phyloP scores from a whole-genome alignment of 2,113 vertebrate genomes.

The Emydocephalus ijimae region DNA sequence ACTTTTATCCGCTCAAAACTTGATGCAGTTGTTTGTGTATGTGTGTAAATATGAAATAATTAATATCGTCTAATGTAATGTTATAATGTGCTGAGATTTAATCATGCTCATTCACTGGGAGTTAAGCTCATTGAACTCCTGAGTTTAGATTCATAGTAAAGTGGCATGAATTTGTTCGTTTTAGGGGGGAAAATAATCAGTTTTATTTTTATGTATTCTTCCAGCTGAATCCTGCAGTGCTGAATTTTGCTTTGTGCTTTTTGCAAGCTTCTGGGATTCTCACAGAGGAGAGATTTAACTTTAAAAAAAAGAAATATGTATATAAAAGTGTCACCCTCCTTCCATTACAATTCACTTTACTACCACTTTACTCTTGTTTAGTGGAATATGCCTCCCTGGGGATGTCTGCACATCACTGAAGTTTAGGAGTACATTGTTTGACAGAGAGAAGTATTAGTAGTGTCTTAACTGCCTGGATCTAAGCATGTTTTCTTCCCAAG shows the following conservation, averaged over 20 bases:
- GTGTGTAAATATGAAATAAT: background rate
- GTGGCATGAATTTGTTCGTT: background rate
- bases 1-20: conserved; percentile 42
- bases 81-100: background rate
- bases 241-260: conserved; percentile 28
- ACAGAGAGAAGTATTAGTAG: background rate
- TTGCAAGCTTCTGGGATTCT: conserved; percentile 1
- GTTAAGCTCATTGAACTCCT: background rate
- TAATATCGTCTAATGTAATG: background rate
- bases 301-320: conserved; percentile 1
- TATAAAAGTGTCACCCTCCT: conserved; percentile 7
- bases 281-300: background rate
- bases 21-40: conserved; percentile 12
- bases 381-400: background rate
- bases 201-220: conserved; percentile 1
- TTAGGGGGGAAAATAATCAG: background rate
- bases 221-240: background rate
- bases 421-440: background rate
- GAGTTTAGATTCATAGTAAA: background rate
- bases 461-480: no score
- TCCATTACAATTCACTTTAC: background rate
- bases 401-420: conserved; percentile 7
- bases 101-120: background rate
- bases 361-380: background rate
- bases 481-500: background rate